Percentiles rank a stretch among this genome's conserved stretches.
Evolutionary conservation across 1,140 invertebrate species (phyloP).

Genomic region (Holcopasites calliopsidis): DNA sequence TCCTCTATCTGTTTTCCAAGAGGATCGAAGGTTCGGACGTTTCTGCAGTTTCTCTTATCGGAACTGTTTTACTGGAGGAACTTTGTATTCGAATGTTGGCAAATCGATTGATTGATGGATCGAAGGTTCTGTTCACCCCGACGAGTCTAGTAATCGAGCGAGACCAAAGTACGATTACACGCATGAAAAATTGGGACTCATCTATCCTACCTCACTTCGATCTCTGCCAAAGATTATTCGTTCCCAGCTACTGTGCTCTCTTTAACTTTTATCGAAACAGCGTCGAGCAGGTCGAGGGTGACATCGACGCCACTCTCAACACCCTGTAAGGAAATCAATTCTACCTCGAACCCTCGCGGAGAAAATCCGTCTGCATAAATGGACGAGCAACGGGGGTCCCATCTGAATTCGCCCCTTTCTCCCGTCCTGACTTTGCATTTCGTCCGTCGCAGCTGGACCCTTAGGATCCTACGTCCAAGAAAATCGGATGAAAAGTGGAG

Average conservation of each 20-base stretch:
- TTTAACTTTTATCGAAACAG: too few relatives aligned
- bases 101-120: background rate
- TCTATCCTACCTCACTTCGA: background rate
- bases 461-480: background rate
- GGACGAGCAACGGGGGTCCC: too few relatives aligned
- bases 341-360: background rate
- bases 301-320: too few relatives aligned
- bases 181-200: background rate
- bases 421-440: conserved; percentile 3
- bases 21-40: too few relatives aligned
- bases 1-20: too few relatives aligned
- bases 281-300: too few relatives aligned
- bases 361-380: background rate
- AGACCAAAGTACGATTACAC: background rate
- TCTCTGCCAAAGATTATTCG: too few relatives aligned
- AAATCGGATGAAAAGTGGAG: background rate
- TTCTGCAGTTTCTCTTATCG: background rate
- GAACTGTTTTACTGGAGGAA: conserved; percentile 15
- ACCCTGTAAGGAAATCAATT: background rate
- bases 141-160: background rate
- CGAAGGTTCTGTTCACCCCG: too few relatives aligned
- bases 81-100: background rate
- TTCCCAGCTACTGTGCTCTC: too few relatives aligned
- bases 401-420: background rate
- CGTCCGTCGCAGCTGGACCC: background rate